These are phyloP conservation scores for cattle (Bos taurus) DNA, from an alignment of 2,113 vertebrate genomes.

Conservation along the genomic window DNA sequence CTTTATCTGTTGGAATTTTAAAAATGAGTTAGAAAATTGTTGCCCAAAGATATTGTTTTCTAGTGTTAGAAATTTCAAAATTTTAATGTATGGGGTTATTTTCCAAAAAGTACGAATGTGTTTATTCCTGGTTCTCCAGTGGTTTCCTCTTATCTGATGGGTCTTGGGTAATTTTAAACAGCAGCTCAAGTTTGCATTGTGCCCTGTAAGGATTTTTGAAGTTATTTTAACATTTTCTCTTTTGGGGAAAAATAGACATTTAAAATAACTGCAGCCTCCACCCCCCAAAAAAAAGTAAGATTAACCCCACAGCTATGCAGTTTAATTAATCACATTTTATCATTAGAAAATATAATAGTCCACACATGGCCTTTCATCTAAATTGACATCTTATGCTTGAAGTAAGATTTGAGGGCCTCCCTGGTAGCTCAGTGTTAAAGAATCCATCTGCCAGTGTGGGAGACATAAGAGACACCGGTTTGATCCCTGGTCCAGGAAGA, in stretches of 20 bases:
- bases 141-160: neutral
- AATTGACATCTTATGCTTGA: neutral
- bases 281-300: neutral
- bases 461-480: neutral
- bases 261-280: neutral
- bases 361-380: neutral
- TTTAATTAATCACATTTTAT: conserved; percentile 13
- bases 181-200: neutral
- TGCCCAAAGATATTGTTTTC: neutral
- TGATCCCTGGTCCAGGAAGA: neutral
- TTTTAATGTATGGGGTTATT: neutral
- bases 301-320: neutral
- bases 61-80: neutral
- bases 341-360: neutral
- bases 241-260: neutral
- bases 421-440: neutral
- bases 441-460: neutral
- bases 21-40: neutral
- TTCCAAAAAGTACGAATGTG: neutral
- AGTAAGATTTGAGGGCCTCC: neutral
- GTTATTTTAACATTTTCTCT: neutral
- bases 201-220: neutral
- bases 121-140: neutral
- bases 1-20: neutral
- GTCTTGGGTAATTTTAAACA: neutral